phyloP scores from a whole-genome alignment of 1,140 invertebrate genomes.

The Pinna nobilis region DNA sequence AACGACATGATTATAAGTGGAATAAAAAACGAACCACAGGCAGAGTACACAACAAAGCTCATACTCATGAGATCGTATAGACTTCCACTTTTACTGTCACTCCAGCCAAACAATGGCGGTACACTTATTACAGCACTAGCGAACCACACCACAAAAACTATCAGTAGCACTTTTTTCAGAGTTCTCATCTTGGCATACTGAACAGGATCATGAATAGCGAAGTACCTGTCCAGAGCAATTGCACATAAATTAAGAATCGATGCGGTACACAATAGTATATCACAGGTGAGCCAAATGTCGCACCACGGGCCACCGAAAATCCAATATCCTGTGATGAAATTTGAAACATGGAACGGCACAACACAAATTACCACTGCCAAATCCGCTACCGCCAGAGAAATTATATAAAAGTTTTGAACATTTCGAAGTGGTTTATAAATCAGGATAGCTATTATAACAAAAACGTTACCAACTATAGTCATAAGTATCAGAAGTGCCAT shows the following conservation, averaged over 20 bases:
- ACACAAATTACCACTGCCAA: conserved; percentile 94
- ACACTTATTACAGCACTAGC: conserved; percentile 92
- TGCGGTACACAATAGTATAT: conserved; percentile 96
- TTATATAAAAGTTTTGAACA: conserved; percentile 98
- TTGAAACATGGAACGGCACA: conserved; percentile 95
- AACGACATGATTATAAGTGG: conserved; percentile 73
- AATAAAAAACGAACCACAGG: conserved; percentile 75
- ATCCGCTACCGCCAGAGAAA: conserved; percentile 95
- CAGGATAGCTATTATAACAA: conserved; percentile 96
- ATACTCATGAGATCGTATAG: conserved; percentile 62
- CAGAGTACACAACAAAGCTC: conserved; percentile 69
- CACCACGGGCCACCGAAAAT: conserved; percentile 92
- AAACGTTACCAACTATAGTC: conserved; percentile 87
- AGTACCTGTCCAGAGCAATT: conserved; percentile 83
- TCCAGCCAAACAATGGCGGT: conserved; percentile 94
- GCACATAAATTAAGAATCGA: conserved; percentile 96
- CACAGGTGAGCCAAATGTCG: conserved; percentile 96
- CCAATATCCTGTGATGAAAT: conserved; percentile 87
- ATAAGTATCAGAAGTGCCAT: conserved; percentile 23
- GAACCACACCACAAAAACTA: conserved; percentile 93
- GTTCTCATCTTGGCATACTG: conserved; percentile 97
- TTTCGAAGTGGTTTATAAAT: conserved; percentile 94
- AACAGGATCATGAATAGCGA: conserved; percentile 96
- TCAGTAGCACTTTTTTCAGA: conserved; percentile 88
- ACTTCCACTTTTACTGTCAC: conserved; percentile 30